Percentiles rank a stretch among this genome's conserved stretches.
phyloP scores from a whole-genome alignment of 2,113 vertebrate species.

The Microtus montanus region DNA sequence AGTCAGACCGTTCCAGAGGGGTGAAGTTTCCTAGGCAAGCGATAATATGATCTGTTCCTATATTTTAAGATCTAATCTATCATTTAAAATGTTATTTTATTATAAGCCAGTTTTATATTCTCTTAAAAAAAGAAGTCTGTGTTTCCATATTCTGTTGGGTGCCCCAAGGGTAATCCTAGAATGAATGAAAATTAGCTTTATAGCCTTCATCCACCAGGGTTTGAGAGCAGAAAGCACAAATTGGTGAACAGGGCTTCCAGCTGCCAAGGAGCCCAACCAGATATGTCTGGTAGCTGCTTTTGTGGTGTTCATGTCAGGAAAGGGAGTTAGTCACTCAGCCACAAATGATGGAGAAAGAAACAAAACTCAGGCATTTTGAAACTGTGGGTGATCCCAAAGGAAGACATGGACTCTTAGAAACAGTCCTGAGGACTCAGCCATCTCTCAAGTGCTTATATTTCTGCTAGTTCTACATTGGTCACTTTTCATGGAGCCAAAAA shows the following conservation, averaged over 20 bases:
- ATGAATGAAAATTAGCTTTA: slow-evolving; percentile 77
- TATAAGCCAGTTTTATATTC: slow-evolving; percentile 62
- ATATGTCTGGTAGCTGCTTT: slow-evolving; percentile 4
- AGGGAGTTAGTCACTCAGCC: slow-evolving; percentile 63
- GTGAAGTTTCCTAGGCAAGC: slow-evolving; percentile 54
- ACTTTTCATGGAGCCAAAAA: not conserved
- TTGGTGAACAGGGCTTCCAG: slow-evolving; percentile 2
- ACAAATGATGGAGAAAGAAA: slow-evolving; percentile 46
- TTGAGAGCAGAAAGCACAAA: slow-evolving; percentile 56
- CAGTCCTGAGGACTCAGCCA: slow-evolving; percentile 17
- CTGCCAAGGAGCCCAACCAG: not conserved
- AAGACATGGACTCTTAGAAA: slow-evolving; percentile 46
- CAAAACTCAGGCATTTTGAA: slow-evolving; percentile 25
- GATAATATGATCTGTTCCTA: slow-evolving; percentile 73
- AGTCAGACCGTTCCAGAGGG: slow-evolving; percentile 55
- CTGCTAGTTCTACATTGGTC: not conserved
- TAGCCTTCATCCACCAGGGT: slow-evolving; percentile 55
- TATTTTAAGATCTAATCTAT: slow-evolving; percentile 80
- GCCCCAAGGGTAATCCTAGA: slow-evolving; percentile 73
- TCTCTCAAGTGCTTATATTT: slow-evolving; percentile 52
- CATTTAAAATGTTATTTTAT: slow-evolving; percentile 75
- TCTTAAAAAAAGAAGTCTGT: slow-evolving; percentile 54
- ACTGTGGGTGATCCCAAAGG: slow-evolving; percentile 46
- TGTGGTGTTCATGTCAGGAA: slow-evolving; percentile 62
- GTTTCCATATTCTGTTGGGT: slow-evolving; percentile 55